Conservation (phyloP, 2,888 invertebrate genomes). For the Cepaea hortensis region DNA sequence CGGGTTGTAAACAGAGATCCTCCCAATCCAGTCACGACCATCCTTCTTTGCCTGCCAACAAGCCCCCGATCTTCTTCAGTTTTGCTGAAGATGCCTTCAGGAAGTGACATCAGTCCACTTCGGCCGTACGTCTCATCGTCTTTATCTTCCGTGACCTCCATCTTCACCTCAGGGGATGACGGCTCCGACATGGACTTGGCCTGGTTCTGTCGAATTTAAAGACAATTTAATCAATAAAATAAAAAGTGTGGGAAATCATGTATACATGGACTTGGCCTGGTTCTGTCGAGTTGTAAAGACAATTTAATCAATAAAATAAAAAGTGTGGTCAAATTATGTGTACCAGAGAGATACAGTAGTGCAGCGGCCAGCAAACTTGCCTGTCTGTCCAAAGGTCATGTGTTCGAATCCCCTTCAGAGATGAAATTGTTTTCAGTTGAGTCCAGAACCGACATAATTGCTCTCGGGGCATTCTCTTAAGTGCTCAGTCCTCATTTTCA, state of each 20-base stretch:
- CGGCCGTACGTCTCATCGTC: neutral
- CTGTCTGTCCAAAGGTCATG: too few species aligned
- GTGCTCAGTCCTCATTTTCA: too few species aligned
- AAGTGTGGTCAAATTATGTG: too few species aligned
- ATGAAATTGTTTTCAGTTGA: too few species aligned
- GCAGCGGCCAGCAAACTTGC: too few species aligned
- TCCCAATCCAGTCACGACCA: neutral
- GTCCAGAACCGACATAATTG: too few species aligned
- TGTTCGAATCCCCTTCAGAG: too few species aligned
- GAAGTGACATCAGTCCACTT: conserved; percentile 36
- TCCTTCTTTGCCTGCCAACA: neutral
- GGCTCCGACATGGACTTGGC: conserved; percentile 29
- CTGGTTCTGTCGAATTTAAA: neutral
- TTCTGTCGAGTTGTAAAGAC: neutral
- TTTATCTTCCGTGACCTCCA: conserved; percentile 37
- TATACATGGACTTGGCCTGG: neutral
- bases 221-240: neutral
- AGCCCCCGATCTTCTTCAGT: neutral
- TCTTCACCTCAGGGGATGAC: conserved; percentile 34
- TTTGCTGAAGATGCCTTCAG: conserved; percentile 24
- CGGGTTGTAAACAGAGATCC: too few species aligned
- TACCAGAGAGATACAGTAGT: neutral
- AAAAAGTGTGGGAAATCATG: neutral
- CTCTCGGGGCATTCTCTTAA: too few species aligned
- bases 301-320: neutral